phyloP scores from a whole-genome alignment of 2,888 invertebrate genomes.

The Melipona bicolor region DNA sequence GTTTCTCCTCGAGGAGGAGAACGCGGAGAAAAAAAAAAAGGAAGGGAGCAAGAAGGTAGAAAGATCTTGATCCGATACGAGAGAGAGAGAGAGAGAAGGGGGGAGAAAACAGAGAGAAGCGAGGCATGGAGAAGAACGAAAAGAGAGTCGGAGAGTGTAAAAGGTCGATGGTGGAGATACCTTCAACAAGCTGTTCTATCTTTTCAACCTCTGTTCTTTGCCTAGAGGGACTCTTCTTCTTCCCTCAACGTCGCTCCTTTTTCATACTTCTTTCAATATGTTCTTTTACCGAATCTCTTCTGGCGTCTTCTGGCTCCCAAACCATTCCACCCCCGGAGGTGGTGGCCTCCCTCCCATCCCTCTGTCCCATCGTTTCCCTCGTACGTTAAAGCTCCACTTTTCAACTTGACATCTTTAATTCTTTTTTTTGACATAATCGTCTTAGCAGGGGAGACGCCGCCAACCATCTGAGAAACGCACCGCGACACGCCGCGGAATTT shows the following conservation, averaged over 20 bases:
- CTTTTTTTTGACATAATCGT: constrained; percentile 79
- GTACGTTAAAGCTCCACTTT: constrained; percentile 74
- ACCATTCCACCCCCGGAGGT: neutral
- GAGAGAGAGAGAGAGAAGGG: neutral
- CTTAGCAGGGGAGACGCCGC: constrained; percentile 70
- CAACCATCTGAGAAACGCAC: constrained; percentile 49
- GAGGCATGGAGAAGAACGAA: constrained; percentile 31
- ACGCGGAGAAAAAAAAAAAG: neutral
- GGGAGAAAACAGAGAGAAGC: neutral
- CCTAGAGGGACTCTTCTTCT: constrained; percentile 50
- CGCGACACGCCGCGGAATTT: constrained; percentile 38
- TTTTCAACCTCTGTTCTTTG: constrained; percentile 61
- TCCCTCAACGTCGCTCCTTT: constrained; percentile 53
- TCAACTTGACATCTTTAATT: constrained; percentile 80
- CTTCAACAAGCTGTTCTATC: constrained; percentile 69
- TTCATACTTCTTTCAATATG: constrained; percentile 77
- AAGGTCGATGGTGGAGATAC: constrained; percentile 44
- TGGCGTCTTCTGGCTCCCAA: neutral
- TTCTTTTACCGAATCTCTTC: constrained; percentile 58
- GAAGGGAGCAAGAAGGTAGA: neutral
- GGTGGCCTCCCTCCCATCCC: neutral
- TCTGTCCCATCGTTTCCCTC: constrained; percentile 34
- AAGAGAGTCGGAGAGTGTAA: constrained; percentile 30
- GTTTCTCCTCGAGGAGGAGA: constrained; percentile 24
- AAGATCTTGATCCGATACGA: constrained; percentile 41